Base-by-base conservation (phyloP, 2,113 vertebrate species). In the Lepidiolamprologus cunningtoni region DNA sequence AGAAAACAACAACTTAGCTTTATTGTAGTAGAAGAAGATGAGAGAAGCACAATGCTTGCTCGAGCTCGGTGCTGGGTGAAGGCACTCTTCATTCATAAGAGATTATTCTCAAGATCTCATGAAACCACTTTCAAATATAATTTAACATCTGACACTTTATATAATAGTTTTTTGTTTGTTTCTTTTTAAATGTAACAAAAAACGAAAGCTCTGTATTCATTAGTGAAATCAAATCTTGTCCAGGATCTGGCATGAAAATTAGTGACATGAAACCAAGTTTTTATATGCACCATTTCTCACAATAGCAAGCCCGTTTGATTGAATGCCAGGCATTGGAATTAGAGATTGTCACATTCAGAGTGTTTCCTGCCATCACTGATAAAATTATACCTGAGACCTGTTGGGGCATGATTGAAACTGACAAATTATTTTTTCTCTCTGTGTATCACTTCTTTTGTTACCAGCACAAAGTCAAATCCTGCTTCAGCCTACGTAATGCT, bases 321-420 rank as follows among this genome's bases (percentile, higher is more conserved):
- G 21, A 83, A 19, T 42, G 80, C 81, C 76, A 84, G 12, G 17
- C 13, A 42, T 10, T 81, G 21, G 55, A 80, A 66, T 89, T 50
- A 61, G 80, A 45, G 78, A 71, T 9, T 47, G 42, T 45, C 3
- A 16, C 55, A 57, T 87, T 86, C 76, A 58, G 50, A 81, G 11
- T 76, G 82, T 82, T 87, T 61, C 28, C 81, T 73, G 66, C 40
- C 14, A 7, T 80, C 71, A 53, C 3, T 84, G 78, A 86, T 86
- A 83, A 93, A 89, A 83, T 84, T 54, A 87, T 85, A 85, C 81
- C 16, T 55, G 35, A 76, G 78, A 68, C 80, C 66, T 80, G 58
- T 68, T 81, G 81, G 50, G 35, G 19, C 47, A 40, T 53, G 83
- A 89, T 81, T 84, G 40, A 88, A 82, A 63, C 86, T 78, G 80